Conservation (phyloP, 1,140 invertebrate species). For the Pissodes strobi region DNA sequence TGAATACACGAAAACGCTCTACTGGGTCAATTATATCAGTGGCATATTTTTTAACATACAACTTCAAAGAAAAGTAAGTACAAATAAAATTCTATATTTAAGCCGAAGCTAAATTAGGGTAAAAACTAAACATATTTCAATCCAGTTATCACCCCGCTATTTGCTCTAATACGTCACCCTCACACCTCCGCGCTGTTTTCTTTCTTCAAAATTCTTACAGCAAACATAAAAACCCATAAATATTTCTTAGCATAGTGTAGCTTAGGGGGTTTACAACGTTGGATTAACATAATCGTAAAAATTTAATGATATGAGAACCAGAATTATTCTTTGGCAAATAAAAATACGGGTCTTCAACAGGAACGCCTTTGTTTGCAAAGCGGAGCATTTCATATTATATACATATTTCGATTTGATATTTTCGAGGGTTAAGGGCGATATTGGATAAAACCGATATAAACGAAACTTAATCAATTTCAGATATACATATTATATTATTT, state of each 20-base stretch:
- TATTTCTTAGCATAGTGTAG: constrained; percentile 11
- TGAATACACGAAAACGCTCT: too few relatives aligned
- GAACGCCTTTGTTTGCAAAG: constrained; percentile 10
- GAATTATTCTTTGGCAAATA: constrained; percentile 33
- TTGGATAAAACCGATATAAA: too few relatives aligned
- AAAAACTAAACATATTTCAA: constrained; percentile 9
- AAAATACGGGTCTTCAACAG: constrained; percentile 10
- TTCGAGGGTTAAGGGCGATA: neutral
- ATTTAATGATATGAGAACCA: constrained; percentile 22
- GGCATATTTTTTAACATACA: too few relatives aligned
- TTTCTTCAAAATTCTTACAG: constrained; percentile 17
- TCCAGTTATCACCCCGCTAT: constrained; percentile 13
- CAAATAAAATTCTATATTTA: too few relatives aligned
- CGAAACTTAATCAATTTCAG: too few relatives aligned
- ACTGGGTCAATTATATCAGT: too few relatives aligned
- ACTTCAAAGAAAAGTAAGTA: too few relatives aligned
- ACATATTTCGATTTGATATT: neutral
- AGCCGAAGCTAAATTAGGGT: neutral
- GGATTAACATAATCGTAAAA: constrained; percentile 34
- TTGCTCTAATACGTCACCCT: constrained; percentile 18
- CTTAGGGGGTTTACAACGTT: constrained; percentile 22
- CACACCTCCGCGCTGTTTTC: constrained; percentile 5
- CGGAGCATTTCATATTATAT: neutral
- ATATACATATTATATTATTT: too few relatives aligned
- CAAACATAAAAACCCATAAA: constrained; percentile 29